Base-by-base conservation (phyloP, 53 echinoderm and acorn worm species). In the Patiria pectinifera region DNA sequence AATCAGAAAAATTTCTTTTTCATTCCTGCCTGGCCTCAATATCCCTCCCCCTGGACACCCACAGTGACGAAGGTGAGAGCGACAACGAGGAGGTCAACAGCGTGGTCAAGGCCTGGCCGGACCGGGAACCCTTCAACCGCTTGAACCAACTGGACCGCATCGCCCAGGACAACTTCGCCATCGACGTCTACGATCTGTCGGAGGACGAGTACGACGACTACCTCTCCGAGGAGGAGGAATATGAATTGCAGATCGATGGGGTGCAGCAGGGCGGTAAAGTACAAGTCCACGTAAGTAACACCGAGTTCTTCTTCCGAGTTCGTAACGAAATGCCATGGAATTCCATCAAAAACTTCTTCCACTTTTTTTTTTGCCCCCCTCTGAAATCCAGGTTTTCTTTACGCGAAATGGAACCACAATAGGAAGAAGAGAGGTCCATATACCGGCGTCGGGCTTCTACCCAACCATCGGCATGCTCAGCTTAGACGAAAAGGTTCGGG, bases 341-440 rank as follows among this genome's bases (percentile, higher is more conserved):
- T 35, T 35, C 35, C 35, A 35, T 35, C 35, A 35, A 35, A 35
- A 35, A 35, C 18, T 35, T 66, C 66, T 66, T 14, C 14, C 0
- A 66, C 19, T 18, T 16, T n/a, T n/a, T n/a, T 74, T 74, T 22
- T n/a, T 74, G 19, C 58, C 84, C 82, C 48, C 84, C 16, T 19
- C 14, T 90, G 0, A 4, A 26, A 48, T 74, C 3, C 83, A 98
- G 98, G 96, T 98, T 24, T 98, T 98, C 93, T 98, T 98, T 69
- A 98, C 98, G 1, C 89, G 98, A 22, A 98, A 98, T 83, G 98
- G 98, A 62, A 98, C 95, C 78, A 98, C 98, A 15, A 95, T 98
- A 44, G 98, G 98, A 0, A 84, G 96, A 85, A 80, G 96, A 74
- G 96, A 98, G 75, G 95, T 98, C 35, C 88, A 89, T 59, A 94